Conservation (phyloP, 2,888 invertebrate species). For the Latheticus oryzae region DNA sequence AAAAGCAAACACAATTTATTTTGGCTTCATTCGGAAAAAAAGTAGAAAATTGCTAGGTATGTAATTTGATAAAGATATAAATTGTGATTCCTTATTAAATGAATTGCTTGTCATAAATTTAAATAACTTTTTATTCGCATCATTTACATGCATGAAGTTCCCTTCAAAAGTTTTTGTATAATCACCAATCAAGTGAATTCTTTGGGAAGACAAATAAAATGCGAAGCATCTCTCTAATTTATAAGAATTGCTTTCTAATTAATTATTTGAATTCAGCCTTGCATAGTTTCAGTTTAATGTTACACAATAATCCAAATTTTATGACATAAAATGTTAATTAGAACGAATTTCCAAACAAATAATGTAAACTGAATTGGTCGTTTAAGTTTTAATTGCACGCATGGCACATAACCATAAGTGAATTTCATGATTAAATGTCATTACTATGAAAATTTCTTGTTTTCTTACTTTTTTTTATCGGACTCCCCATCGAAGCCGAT, state of each 20-base stretch:
- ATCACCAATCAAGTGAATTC: not conserved
- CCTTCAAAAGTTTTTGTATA: no score
- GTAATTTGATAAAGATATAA: constrained; percentile 26
- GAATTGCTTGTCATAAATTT: constrained; percentile 22
- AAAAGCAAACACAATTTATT: no score
- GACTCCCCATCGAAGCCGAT: constrained; percentile 47
- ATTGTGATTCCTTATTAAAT: constrained; percentile 25
- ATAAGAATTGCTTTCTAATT: constrained; percentile 28
- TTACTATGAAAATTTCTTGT: no score
- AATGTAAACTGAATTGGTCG: constrained; percentile 16
- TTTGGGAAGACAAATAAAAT: not conserved
- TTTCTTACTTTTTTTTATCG: constrained; percentile 34
- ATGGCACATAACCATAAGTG: no score
- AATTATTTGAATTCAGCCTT: constrained; percentile 20
- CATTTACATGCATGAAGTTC: constrained; percentile 25
- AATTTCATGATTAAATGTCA: no score
- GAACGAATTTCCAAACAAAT: constrained; percentile 28
- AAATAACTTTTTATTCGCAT: constrained; percentile 20
- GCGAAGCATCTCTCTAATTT: not conserved
- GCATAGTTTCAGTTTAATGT: constrained; percentile 19
- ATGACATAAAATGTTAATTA: constrained; percentile 22
- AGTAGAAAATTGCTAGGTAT: no score
- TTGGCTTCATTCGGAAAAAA: constrained; percentile 7
- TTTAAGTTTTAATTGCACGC: constrained; percentile 24
- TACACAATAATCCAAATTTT: constrained; percentile 27